Base-by-base conservation (phyloP, 1,140 invertebrate genomes). In the Bombus cullumanus region DNA sequence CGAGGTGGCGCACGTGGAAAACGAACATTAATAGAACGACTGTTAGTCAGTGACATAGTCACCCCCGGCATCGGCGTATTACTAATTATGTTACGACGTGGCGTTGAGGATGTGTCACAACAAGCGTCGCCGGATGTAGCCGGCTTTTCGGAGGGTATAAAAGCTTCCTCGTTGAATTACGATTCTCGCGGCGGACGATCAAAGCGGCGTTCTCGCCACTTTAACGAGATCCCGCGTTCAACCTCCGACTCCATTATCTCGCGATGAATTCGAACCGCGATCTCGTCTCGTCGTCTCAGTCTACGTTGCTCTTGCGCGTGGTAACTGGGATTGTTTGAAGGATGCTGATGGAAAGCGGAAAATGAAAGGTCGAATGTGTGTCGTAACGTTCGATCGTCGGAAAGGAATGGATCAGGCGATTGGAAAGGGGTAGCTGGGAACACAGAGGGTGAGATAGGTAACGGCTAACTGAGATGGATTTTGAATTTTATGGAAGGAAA, bases 21-120 rank as follows among this genome's bases (percentile, higher is more conserved):
- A 90, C 83, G 83, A 88, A 90, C 89, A 88, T 90, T 90, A 88
- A 90, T 90, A 88, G 86, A 90, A 85, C 83, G 89, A 64, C 86
- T 80, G 81, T 89, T 87, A 88, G 57, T 62, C 59, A n/a, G 31
- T 74, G 80, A 71, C 72, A 78, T 71, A 12, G 37, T n/a, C 59
- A 71, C 59, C 88, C 82, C 74, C 0, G n/a, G 43, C 64, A n/a
- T n/a, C 53, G 74, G 10, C 74, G 64, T 76, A 86, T 71, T 81
- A 83, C 89, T 90, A 90, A 90, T 90, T 90, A 90, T 87, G 73
- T 88, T 86, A 81, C 88, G 81, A 90, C 78, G 85, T 75, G 74
- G 4, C 59, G 80, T 74, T 77, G 82, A 68, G 82, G 83, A 47
- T 66, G 74, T 83, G 88, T 89, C 88, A 89, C 83, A 89, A 88